A percentile compares a stretch with the other conserved stretches of the same genome.
phyloP scores from a whole-genome alignment of 2,113 vertebrate genomes.

The Lucifuga dentata region DNA sequence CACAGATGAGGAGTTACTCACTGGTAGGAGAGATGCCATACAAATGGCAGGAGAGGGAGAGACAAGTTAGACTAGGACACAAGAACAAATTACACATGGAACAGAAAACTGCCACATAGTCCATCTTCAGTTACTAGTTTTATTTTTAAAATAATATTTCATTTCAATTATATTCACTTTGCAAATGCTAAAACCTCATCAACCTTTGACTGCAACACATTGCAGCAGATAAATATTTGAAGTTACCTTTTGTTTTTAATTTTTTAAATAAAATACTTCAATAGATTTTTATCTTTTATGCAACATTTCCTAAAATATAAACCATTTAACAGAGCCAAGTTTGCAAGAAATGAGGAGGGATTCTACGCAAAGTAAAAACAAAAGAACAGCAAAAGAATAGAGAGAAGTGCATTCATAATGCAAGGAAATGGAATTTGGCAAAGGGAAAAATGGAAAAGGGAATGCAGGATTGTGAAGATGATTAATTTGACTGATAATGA shows the following conservation, averaged over 20 bases:
- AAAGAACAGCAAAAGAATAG: slow-evolving; percentile 42
- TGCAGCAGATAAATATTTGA: slow-evolving; percentile 85
- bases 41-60: slow-evolving; percentile 75
- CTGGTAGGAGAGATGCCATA: slow-evolving; percentile 75
- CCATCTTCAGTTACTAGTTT: slow-evolving; percentile 80
- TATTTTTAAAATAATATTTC: slow-evolving; percentile 99
- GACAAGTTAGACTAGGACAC: slow-evolving; percentile 76
- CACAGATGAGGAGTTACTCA: slow-evolving; percentile 82
- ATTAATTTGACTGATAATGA: slow-evolving; percentile 61
- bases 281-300: slow-evolving; percentile 86
- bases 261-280: slow-evolving; percentile 95
- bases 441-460: slow-evolving; percentile 43
- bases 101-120: slow-evolving; percentile 78
- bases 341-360: slow-evolving; percentile 86
- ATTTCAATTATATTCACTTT: slow-evolving; percentile 91
- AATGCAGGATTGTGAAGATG: slow-evolving; percentile 62
- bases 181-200: slow-evolving; percentile 86
- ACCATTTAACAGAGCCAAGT: slow-evolving; percentile 81
- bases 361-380: slow-evolving; percentile 66
- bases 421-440: slow-evolving; percentile 57
- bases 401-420: slow-evolving; percentile 72
- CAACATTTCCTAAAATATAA: slow-evolving; percentile 93
- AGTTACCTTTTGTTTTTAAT: slow-evolving; percentile 85
- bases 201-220: slow-evolving; percentile 80
- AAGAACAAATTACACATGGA: slow-evolving; percentile 79